Base-by-base conservation (phyloP, 2,888 invertebrate genomes). In the Biston stratarius region DNA sequence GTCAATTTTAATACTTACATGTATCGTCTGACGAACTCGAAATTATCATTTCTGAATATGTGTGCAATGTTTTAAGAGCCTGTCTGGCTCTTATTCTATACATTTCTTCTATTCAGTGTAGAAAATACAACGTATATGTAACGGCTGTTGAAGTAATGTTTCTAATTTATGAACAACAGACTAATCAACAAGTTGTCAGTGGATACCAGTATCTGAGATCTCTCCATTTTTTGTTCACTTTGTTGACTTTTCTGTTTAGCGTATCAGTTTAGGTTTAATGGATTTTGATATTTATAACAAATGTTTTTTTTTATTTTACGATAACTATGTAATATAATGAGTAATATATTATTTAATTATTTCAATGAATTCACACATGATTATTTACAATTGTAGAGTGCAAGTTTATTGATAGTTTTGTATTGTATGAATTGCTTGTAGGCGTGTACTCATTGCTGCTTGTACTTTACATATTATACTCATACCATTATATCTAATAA, bases 311-410 rank as follows among this genome's bases (percentile, higher is more conserved):
- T 89, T 87, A 85, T 86, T 86, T 84, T 84, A 86, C 80, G 74
- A 81, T 83, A 80, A 57, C 82, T 81, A 79, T 89, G 87, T 88
- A 88, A 85, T 82, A 87, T 87, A 58, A 48, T 80, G 84, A 89
- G 85, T 90, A 88, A 87, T 88, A 88, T 84, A 77, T 84, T 87
- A 87, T 89, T 89, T 86, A 88, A 86, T 87, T 86, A 87, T 83
- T 87, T 87, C 79, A 87, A 88, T 89, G 82, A 86, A 86, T 85
- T 88, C 80, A 82, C 67, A 68, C 63, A 67, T 66, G 55, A 63
- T 70, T 86, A 84, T 87, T 88, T 86, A 87, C 84, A 84, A 83
- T 36, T 53, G 38, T 55, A 60, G 79, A 81, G 78, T 78, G 79
- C 79, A 83, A 80, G 79, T 77, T 83, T 83, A 78, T 74, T 78